Evolutionary conservation across 2,113 vertebrate species (phyloP).

Genomic region (Crocuta crocuta): DNA sequence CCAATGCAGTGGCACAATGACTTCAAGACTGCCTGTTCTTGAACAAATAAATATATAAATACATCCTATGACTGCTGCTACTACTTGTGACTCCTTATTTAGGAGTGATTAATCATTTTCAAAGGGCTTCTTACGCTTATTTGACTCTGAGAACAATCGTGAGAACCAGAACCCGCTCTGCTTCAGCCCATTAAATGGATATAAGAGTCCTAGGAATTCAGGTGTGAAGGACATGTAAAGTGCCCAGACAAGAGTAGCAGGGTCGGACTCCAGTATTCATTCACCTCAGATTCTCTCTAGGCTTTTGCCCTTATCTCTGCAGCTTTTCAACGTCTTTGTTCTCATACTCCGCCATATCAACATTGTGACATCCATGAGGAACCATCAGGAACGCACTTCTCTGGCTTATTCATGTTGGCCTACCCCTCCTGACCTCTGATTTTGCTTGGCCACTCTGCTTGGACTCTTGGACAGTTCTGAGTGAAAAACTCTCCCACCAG

Average conservation of each 20-base stretch:
- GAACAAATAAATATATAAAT: not conserved
- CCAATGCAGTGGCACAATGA: not conserved
- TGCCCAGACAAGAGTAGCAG: not conserved
- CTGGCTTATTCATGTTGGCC: not conserved
- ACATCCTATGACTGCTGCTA: not conserved
- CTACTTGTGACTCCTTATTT: not conserved
- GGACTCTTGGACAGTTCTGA: not conserved
- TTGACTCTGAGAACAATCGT: not conserved
- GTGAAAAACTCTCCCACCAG: not conserved
- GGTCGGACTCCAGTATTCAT: not conserved
- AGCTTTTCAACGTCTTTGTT: not conserved
- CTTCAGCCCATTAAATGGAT: not conserved
- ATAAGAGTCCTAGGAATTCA: not conserved
- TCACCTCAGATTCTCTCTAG: not conserved
- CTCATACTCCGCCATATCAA: not conserved
- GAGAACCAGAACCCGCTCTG: not conserved
- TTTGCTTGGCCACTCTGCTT: not conserved
- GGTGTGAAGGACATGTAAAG: not conserved
- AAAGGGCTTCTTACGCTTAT: not conserved
- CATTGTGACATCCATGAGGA: not conserved
- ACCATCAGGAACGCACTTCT: not conserved
- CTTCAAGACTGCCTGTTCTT: not conserved
- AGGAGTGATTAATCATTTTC: not conserved
- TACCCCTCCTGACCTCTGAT: not conserved
- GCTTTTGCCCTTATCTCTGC: not conserved